A percentile compares a stretch with the other conserved stretches of the same genome.
These are phyloP conservation scores for Epirrita christyi DNA, from an alignment of 2,888 invertebrate genomes.

Conservation along the genomic window DNA sequence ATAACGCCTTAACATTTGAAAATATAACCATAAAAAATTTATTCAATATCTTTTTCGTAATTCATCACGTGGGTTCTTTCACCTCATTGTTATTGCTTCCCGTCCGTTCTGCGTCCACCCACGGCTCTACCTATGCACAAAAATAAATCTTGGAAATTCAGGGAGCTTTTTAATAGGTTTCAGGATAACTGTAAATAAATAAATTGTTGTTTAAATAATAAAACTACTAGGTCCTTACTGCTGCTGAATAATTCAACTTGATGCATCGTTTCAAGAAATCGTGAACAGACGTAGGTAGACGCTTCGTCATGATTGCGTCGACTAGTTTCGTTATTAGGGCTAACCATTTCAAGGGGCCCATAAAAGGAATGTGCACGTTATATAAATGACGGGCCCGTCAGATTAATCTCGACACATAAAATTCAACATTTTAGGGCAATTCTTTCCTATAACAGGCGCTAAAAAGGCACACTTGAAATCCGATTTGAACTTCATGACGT, in stretches of 20 bases:
- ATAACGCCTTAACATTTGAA: too few relatives aligned
- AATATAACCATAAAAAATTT: too few relatives aligned
- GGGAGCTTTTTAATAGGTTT: too few relatives aligned
- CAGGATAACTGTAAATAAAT: too few relatives aligned
- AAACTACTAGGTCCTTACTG: too few relatives aligned
- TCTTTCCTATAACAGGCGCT: conserved; percentile 36
- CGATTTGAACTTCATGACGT: conserved; percentile 61
- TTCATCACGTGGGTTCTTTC: not conserved
- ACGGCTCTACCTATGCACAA: too few relatives aligned
- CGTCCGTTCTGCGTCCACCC: not conserved
- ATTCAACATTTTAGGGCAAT: conserved; percentile 43
- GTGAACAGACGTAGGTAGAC: conserved; percentile 3
- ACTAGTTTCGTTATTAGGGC: conserved; percentile 10
- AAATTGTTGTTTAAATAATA: too few relatives aligned
- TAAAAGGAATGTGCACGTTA: conserved; percentile 25
- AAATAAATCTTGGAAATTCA: too few relatives aligned
- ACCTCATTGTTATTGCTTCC: conserved; percentile 1
- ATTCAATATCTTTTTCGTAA: too few relatives aligned
- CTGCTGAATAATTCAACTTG: not conserved
- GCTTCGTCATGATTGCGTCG: conserved; percentile 12
- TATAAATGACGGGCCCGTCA: conserved; percentile 28
- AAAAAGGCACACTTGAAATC: conserved; percentile 49
- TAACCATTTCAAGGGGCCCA: conserved; percentile 7
- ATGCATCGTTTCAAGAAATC: conserved; percentile 16
- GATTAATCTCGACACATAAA: conserved; percentile 43